phyloP scores from a whole-genome alignment of 1,140 invertebrate genomes.

The Monomorium pharaonis region DNA sequence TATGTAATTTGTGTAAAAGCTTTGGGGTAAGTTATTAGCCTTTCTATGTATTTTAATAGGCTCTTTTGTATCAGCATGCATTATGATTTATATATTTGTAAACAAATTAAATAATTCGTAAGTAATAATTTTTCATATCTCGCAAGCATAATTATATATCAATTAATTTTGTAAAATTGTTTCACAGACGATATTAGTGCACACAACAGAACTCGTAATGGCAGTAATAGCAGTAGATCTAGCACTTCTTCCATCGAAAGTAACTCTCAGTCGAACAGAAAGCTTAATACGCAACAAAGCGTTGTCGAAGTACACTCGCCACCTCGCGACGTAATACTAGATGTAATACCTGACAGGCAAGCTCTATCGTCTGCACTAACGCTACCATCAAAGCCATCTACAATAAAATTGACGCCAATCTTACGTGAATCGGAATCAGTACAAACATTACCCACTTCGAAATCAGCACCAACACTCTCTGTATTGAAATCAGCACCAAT shows the following conservation, averaged over 20 bases:
- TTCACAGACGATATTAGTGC: slow-evolving; percentile 28
- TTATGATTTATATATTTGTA: neutral
- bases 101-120: neutral
- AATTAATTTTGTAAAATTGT: slow-evolving; percentile 8
- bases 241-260: slow-evolving; percentile 28
- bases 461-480: neutral
- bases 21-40: slow-evolving; percentile 51
- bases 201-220: neutral
- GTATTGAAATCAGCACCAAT: neutral
- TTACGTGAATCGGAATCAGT: neutral
- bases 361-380: neutral
- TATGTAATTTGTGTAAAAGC: slow-evolving; percentile 29
- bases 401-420: neutral
- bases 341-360: neutral
- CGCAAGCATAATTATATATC: neutral
- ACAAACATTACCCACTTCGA: neutral
- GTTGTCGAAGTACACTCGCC: slow-evolving; percentile 45
- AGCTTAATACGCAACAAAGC: slow-evolving; percentile 26
- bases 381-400: neutral
- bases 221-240: slow-evolving; percentile 10
- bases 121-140: neutral
- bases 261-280: neutral
- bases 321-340: neutral
- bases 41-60: slow-evolving; percentile 26
- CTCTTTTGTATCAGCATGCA: neutral